These are phyloP conservation scores for Mesorhabditis belari DNA, from an alignment of 2,888 invertebrate genomes.

Conservation along the genomic window DNA sequence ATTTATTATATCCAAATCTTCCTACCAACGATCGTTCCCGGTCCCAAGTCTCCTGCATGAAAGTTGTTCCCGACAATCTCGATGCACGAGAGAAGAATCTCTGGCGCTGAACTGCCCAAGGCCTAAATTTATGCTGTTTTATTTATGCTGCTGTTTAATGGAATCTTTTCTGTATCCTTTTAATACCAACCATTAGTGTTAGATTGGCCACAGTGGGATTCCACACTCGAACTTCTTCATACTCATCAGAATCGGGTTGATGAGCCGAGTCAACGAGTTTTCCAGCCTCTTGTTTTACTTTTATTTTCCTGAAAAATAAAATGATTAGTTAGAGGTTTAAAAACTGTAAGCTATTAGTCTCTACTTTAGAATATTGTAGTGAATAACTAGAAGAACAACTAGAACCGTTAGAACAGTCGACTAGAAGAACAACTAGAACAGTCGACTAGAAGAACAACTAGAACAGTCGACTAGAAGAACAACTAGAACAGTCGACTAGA, in stretches of 20 bases:
- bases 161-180: neutral
- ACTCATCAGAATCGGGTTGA: constrained; percentile 15
- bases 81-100: constrained; percentile 60
- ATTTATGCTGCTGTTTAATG: neutral
- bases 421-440: too few relatives aligned
- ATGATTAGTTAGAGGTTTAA: too few relatives aligned
- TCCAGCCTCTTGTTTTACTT: constrained; percentile 54
- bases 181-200: constrained; percentile 57
- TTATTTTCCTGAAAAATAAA: constrained; percentile 40
- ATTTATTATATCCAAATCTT: neutral
- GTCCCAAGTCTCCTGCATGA: constrained; percentile 59
- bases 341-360: too few relatives aligned
- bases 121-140: constrained; percentile 45
- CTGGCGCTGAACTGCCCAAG: constrained; percentile 61
- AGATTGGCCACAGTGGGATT: constrained; percentile 63
- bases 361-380: too few relatives aligned
- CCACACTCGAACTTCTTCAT: constrained; percentile 66
- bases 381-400: neutral
- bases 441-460: too few relatives aligned
- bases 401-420: too few relatives aligned
- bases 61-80: constrained; percentile 61
- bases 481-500: too few relatives aligned
- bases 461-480: too few relatives aligned
- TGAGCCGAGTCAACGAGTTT: constrained; percentile 6
- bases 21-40: constrained; percentile 63